phyloP scores from a whole-genome alignment of 1,140 invertebrate genomes.

The Brevipalpus yothersi region DNA sequence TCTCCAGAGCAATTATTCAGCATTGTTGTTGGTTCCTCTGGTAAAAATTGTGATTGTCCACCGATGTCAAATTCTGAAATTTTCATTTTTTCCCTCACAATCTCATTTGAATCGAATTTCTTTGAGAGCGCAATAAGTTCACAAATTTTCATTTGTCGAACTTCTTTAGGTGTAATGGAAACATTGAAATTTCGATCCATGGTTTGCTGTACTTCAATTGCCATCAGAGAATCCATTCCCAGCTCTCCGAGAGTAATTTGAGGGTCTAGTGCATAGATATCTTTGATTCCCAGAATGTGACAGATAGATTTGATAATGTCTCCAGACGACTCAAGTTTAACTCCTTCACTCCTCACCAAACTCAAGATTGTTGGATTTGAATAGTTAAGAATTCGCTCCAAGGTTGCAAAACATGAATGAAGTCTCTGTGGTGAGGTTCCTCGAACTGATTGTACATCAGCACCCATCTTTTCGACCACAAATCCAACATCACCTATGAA shows the following conservation, averaged over 20 bases:
- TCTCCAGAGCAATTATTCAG: neutral
- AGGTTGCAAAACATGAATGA: slow-evolving; percentile 50
- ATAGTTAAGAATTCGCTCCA: slow-evolving; percentile 41
- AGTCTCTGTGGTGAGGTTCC: slow-evolving; percentile 80
- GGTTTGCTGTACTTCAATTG: slow-evolving; percentile 60
- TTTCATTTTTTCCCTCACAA: neutral
- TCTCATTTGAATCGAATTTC: neutral
- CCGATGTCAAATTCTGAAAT: neutral
- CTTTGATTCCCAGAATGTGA: slow-evolving; percentile 33
- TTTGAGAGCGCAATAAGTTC: slow-evolving; percentile 1
- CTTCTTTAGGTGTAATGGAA: slow-evolving; percentile 2
- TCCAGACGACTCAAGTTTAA: slow-evolving; percentile 20
- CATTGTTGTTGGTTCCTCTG: neutral
- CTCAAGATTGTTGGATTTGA: neutral
- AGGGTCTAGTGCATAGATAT: slow-evolving; percentile 49
- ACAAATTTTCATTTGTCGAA: slow-evolving; percentile 7
- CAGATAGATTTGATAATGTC: slow-evolving; percentile 17
- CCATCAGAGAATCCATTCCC: slow-evolving; percentile 91
- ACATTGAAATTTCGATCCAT: slow-evolving; percentile 10
- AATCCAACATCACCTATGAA: slow-evolving; percentile 89
- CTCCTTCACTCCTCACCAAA: slow-evolving; percentile 24
- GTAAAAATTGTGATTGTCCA: neutral
- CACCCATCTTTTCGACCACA: slow-evolving; percentile 33
- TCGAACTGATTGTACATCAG: slow-evolving; percentile 62
- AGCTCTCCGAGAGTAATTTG: slow-evolving; percentile 57